Evolutionary conservation across 1,140 invertebrate genomes (phyloP).

Genomic region (Drosophila auraria): DNA sequence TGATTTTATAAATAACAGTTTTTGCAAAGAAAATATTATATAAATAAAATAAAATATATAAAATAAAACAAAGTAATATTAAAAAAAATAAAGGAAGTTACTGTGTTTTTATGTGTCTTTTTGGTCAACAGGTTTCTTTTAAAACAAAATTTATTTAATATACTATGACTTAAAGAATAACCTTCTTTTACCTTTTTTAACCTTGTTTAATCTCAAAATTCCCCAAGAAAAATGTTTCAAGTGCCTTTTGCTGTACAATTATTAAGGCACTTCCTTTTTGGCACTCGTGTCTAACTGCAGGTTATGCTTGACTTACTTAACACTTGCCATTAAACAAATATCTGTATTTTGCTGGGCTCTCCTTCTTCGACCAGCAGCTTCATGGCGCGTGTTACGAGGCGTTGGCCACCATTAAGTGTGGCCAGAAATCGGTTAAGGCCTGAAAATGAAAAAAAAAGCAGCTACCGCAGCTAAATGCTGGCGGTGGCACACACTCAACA

Average conservation of each 20-base stretch:
- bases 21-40: too few relatives aligned
- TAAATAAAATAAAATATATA: too few relatives aligned
- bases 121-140: too few relatives aligned
- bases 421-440: slow-evolving; percentile 41
- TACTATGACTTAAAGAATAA: background rate
- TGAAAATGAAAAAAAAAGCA: slow-evolving; percentile 10
- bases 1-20: too few relatives aligned
- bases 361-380: background rate
- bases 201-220: background rate
- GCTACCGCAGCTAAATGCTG: slow-evolving; percentile 29
- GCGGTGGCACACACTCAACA: slow-evolving; percentile 22
- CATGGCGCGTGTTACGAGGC: slow-evolving; percentile 51
- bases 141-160: too few relatives aligned
- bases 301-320: slow-evolving; percentile 14
- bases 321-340: slow-evolving; percentile 23
- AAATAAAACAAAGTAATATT: too few relatives aligned
- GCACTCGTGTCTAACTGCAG: background rate
- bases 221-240: background rate
- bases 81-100: too few relatives aligned
- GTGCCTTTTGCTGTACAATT: background rate
- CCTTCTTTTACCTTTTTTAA: background rate
- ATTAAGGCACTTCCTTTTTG: slow-evolving; percentile 4
- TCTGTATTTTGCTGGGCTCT: background rate
- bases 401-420: slow-evolving; percentile 45
- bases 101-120: too few relatives aligned